A percentile compares a stretch with the other conserved stretches of the same genome.
Conservation (phyloP, 2,113 vertebrate genomes). For the Chaenogobius annularis region DNA sequence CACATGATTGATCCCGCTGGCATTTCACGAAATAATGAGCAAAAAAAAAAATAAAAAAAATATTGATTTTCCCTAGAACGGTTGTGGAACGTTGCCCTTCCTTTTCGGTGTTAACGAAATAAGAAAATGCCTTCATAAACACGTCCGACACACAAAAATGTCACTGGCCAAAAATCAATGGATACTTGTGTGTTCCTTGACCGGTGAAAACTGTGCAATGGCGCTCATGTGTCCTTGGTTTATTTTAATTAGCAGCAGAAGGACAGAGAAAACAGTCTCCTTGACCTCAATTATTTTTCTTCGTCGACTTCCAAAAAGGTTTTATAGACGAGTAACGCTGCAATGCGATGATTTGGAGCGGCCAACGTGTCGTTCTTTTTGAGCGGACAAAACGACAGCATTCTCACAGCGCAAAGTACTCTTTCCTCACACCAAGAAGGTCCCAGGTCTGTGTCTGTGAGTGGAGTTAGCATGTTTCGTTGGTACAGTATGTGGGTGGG, state of each 20-base stretch:
- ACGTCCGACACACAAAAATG: slow-evolving; percentile 1
- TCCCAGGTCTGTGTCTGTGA: no score
- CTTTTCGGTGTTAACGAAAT: background rate
- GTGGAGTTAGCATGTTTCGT: no score
- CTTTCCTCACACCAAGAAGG: no score
- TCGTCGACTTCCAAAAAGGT: no score
- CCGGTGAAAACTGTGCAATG: background rate
- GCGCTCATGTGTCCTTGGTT: background rate
- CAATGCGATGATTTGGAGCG: no score
- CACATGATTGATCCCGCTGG: slow-evolving; percentile 3
- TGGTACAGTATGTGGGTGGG: no score
- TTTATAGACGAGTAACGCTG: background rate
- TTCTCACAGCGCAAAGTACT: no score
- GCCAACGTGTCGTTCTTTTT: no score
- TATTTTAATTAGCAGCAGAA: background rate
- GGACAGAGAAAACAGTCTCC: background rate
- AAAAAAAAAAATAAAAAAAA: background rate
- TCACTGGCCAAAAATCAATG: slow-evolving; percentile 4
- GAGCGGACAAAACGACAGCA: no score
- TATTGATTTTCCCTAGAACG: background rate
- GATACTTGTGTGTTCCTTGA: background rate
- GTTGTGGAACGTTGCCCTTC: background rate
- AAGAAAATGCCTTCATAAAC: slow-evolving; percentile 1
- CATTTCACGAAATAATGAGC: background rate
- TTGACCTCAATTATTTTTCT: background rate